Evolutionary conservation across 2,888 invertebrate genomes (phyloP), one percentile per base, ranked within the genome.

Genomic region (Leptura quadrifasciata): DNA sequence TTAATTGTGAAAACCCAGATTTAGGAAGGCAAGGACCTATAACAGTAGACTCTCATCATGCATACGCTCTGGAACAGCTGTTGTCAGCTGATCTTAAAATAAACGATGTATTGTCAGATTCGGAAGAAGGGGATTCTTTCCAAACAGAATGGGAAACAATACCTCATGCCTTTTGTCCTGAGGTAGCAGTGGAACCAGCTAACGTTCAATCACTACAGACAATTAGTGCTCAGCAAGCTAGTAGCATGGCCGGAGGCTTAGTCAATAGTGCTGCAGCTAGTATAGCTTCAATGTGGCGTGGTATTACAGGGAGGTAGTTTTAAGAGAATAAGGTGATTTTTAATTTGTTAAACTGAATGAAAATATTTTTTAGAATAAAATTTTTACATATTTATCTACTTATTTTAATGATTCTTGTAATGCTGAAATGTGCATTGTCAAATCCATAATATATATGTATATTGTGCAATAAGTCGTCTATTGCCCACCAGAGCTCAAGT

Each of bases 231-330:
- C 89, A 85, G 72, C 85, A 89, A 57, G 90, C 91, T 57, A 90
- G 85, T 81, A 91, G 93, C 89, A 92, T 94, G 80, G 94, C 94
- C 55, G 94, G 94, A 31, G 94, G 95, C 70, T 91, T 96, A 21
- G 93, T 96, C 84, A 94, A 94, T 74, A 95, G 96, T 84, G 95
- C 96, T 27, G 95, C 95, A 70, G 95, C 95, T 74, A 94, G 95
- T 80, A 91, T 97, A 81, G 94, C 94, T 60, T 96, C 96, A 74
- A 92, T 96, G 85, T 95, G 95, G 93, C 92, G 95, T 82, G 94
- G 93, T 9, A 93, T 94, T 92, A 93, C 93, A 18, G 87, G 88
- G 73, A 89, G 88, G 86, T 89, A 88, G 87, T 88, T 82, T 74
- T 21, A 57, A 57, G 21, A 12, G 6, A 57, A 57, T 57, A 57